Conservation (phyloP, 2,888 invertebrate genomes). For the Mimachlamys varia region DNA sequence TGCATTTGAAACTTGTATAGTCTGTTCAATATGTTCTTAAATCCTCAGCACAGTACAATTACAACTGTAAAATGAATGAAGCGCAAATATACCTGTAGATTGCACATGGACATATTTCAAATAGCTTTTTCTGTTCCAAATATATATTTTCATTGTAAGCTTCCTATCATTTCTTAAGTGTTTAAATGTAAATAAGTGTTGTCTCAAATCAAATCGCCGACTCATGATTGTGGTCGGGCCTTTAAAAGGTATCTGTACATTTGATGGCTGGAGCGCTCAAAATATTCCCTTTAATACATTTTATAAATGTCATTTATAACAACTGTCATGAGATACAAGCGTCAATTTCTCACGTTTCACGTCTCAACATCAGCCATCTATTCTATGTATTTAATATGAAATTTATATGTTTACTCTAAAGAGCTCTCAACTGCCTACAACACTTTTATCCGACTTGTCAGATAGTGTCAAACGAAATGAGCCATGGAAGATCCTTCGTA, state of each 20-base stretch:
- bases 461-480: conserved; percentile 32
- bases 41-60: no score
- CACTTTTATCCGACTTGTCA: neutral
- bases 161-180: neutral
- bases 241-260: neutral
- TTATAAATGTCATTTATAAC: conserved; percentile 31
- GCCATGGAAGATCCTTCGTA: conserved; percentile 3
- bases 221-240: neutral
- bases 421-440: conserved; percentile 28
- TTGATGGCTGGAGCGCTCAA: conserved; percentile 10
- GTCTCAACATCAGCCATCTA: neutral
- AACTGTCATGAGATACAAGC: conserved; percentile 28
- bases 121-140: neutral
- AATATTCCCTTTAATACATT: conserved; percentile 22
- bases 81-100: neutral
- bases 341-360: conserved; percentile 32
- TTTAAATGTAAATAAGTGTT: neutral
- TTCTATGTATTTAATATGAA: conserved; percentile 34
- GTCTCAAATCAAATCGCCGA: neutral
- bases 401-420: conserved; percentile 34
- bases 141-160: neutral
- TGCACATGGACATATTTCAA: neutral
- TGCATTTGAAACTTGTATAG: no score
- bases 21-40: no score
- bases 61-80: no score